phyloP scores from a whole-genome alignment of 2,797 vertebrate genomes.

The Xiphophorus birchmanni region DNA sequence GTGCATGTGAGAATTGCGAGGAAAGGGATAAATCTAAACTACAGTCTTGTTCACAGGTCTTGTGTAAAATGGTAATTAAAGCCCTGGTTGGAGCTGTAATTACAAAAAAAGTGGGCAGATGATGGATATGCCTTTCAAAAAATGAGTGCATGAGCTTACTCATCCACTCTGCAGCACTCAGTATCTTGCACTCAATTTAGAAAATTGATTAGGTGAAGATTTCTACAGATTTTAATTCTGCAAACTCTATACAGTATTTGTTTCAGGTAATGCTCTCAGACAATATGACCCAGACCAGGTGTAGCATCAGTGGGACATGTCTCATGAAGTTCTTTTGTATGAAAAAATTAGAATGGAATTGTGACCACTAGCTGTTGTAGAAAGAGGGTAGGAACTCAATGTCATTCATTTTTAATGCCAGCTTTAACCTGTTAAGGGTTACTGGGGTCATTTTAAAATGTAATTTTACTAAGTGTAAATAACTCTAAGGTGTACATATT shows the following conservation, averaged over 20 bases:
- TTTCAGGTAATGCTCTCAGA: slow-evolving; percentile 3
- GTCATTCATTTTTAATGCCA: slow-evolving; percentile 18
- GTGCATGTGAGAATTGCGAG: slow-evolving; percentile 29
- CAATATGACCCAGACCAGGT: slow-evolving; percentile 10
- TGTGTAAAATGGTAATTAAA: slow-evolving; percentile 57
- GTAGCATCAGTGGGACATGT: slow-evolving; percentile 16
- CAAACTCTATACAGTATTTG: neutral
- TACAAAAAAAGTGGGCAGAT: slow-evolving; percentile 47
- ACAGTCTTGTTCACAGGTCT: slow-evolving; percentile 56
- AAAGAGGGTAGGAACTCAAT: slow-evolving; percentile 1
- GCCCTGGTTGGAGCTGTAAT: slow-evolving; percentile 44
- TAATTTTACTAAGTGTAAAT: neutral
- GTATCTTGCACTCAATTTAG: slow-evolving; percentile 2
- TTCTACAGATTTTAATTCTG: neutral
- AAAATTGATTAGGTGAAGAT: slow-evolving; percentile 14
- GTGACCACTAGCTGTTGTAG: slow-evolving; percentile 49
- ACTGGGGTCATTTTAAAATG: neutral
- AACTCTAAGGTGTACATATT: neutral
- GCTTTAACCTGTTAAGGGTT: neutral
- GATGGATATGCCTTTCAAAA: slow-evolving; percentile 54
- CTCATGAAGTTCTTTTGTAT: neutral
- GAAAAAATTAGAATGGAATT: slow-evolving; percentile 34
- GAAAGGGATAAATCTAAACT: slow-evolving; percentile 49
- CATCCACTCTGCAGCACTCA: slow-evolving; percentile 3
- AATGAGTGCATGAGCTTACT: slow-evolving; percentile 23